Evolutionary conservation across 2,797 vertebrate species (phyloP).

Genomic region (Pantherophis vulpinus): DNA sequence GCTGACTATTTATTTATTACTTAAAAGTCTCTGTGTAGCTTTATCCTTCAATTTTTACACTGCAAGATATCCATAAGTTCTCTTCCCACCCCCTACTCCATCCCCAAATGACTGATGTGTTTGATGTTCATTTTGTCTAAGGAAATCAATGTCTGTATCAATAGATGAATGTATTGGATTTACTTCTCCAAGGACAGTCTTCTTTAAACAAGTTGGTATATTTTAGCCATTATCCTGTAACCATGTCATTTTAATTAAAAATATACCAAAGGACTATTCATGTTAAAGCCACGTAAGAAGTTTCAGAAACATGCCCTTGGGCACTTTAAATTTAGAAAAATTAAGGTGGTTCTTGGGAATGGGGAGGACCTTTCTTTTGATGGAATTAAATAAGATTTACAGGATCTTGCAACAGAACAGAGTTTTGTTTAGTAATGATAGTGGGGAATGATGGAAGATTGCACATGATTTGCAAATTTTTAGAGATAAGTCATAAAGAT

Average conservation of each 20-base stretch:
- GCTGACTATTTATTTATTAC: background rate
- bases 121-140: slow-evolving; percentile 31
- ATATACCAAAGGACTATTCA: slow-evolving; percentile 16
- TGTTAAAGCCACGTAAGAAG: slow-evolving; percentile 16
- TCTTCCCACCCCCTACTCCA: background rate
- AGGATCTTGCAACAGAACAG: slow-evolving; percentile 7
- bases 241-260: slow-evolving; percentile 39
- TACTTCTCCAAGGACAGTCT: slow-evolving; percentile 26
- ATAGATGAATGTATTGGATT: slow-evolving; percentile 22
- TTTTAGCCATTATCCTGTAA: slow-evolving; percentile 7
- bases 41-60: background rate
- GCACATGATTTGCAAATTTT: background rate
- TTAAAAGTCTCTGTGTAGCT: slow-evolving; percentile 5
- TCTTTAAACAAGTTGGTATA: slow-evolving; percentile 28
- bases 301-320: slow-evolving; percentile 19
- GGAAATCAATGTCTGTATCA: slow-evolving; percentile 14
- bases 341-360: slow-evolving; percentile 22
- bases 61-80: background rate
- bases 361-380: slow-evolving; percentile 7
- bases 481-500: background rate
- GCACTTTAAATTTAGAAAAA: slow-evolving; percentile 27
- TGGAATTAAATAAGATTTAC: slow-evolving; percentile 26
- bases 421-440: background rate
- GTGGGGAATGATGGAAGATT: background rate
- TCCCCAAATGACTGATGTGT: background rate